These are phyloP conservation scores for Tribolium freemani DNA, from an alignment of 2,888 invertebrate species.

Conservation along the genomic window DNA sequence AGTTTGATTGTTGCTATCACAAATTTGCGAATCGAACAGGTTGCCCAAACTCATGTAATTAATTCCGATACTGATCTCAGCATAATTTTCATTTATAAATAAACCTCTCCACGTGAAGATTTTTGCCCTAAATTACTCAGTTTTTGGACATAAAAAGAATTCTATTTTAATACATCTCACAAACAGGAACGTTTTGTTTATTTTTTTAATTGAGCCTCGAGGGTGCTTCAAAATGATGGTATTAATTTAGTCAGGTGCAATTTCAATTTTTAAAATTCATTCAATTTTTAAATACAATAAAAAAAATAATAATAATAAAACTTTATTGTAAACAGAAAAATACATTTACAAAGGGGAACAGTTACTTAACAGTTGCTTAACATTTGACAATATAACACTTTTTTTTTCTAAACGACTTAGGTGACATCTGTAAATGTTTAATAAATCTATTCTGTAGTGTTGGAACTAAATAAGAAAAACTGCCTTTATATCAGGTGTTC, in stretches of 20 bases:
- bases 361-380: too few species aligned
- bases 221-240: background rate
- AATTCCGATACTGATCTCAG: background rate
- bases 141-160: background rate
- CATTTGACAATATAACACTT: too few species aligned
- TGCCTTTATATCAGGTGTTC: too few species aligned
- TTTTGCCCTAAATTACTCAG: background rate
- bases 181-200: background rate
- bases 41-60: background rate
- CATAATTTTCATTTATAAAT: background rate
- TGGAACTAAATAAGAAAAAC: too few species aligned
- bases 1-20: background rate
- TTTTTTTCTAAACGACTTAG: too few species aligned
- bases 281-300: too few species aligned
- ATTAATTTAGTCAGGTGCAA: background rate
- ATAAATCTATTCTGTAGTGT: too few species aligned
- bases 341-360: too few species aligned
- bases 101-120: background rate
- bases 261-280: background rate
- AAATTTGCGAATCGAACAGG: background rate
- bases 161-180: background rate
- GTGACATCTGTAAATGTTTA: too few species aligned
- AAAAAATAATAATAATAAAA: too few species aligned
- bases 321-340: too few species aligned
- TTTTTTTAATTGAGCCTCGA: background rate